Evolutionary conservation across 2,113 vertebrate genomes (phyloP).

Genomic region (Atrichornis clamosus): DNA sequence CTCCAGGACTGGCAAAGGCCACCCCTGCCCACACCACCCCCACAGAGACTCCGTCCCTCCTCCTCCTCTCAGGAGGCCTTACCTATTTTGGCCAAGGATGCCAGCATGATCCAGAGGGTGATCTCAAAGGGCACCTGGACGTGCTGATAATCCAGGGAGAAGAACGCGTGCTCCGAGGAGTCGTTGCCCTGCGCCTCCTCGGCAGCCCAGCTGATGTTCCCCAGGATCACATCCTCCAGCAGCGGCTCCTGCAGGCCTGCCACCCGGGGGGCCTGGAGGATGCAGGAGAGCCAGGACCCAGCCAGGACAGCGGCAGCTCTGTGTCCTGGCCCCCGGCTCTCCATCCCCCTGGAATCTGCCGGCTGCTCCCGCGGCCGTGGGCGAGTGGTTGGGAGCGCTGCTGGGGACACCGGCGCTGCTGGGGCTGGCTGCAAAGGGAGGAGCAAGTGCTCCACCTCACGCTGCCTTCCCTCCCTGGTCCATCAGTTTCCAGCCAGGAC

Average conservation of each 20-base stretch:
- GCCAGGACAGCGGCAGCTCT: neutral
- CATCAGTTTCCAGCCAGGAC: neutral
- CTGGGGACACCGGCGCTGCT: rapidly evolving
- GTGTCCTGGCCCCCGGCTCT: neutral
- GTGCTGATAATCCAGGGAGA: conserved; percentile 82
- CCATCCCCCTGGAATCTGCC: neutral
- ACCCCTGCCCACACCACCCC: neutral
- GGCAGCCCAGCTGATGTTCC: neutral
- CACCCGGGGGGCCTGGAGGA: neutral
- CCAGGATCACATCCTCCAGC: neutral
- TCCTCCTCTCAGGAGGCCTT: neutral
- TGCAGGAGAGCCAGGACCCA: neutral
- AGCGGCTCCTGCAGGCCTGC: neutral
- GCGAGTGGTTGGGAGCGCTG: rapidly evolving
- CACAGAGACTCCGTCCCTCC: rapidly evolving
- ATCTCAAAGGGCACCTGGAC: conserved; percentile 84
- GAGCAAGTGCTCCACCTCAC: neutral
- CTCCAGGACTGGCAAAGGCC: neutral
- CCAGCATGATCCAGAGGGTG: conserved; percentile 84
- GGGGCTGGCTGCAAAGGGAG: neutral
- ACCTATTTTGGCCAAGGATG: conserved; percentile 85
- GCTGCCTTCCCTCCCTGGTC: neutral
- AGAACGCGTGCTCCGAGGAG: conserved; percentile 60
- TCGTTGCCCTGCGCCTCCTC: neutral
- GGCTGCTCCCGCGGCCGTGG: rapidly evolving